phyloP scores from a whole-genome alignment of 2,797 vertebrate genomes.

The Phylloscopus collybita region DNA sequence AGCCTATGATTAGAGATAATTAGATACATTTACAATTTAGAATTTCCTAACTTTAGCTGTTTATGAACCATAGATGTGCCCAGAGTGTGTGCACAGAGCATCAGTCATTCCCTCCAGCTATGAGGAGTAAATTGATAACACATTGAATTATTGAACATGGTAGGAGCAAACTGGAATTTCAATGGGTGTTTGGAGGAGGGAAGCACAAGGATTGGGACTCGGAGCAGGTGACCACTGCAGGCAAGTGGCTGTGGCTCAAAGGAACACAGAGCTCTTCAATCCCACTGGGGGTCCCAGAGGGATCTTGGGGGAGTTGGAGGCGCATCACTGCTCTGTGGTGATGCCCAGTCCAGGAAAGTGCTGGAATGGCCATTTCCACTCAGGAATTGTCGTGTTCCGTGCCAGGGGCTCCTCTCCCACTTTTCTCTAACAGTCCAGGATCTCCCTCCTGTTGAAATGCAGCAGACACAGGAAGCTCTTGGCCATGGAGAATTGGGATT shows the following conservation, averaged over 20 bases:
- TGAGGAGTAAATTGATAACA: background rate
- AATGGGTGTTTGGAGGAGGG: background rate
- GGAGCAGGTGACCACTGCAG: background rate
- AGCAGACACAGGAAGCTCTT: background rate
- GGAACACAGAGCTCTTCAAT: background rate
- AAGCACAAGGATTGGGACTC: background rate
- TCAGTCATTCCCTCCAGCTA: background rate
- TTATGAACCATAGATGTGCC: constrained; percentile 4
- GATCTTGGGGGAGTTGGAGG: background rate
- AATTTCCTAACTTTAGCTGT: constrained; percentile 35
- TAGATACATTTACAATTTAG: constrained; percentile 5
- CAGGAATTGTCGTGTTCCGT: rapidly evolving
- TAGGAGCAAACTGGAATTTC: background rate
- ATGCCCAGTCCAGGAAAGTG: background rate
- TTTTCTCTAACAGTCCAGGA: rapidly evolving
- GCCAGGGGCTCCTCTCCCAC: background rate
- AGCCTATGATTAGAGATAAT: constrained; percentile 52
- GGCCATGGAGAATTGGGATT: background rate
- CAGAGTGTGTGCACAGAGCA: background rate
- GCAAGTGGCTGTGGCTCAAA: too few relatives aligned
- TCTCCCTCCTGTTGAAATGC: background rate
- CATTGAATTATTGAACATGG: background rate
- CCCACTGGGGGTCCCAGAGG: background rate
- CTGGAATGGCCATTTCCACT: background rate
- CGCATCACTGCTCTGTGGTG: background rate